Conservation (phyloP, 2,113 vertebrate genomes). For the Hymenochirus boettgeri region DNA sequence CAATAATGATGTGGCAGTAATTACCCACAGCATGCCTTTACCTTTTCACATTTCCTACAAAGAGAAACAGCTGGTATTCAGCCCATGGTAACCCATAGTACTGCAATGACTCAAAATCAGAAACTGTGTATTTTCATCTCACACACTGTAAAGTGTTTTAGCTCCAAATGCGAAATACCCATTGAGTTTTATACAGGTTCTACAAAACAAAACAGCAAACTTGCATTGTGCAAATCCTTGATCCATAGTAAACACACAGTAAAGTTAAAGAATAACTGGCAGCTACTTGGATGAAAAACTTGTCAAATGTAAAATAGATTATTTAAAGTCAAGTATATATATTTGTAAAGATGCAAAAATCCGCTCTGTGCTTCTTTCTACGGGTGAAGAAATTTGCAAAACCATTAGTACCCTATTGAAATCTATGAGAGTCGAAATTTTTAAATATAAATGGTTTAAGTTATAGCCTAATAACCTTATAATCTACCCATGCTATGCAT, state of each 20-base stretch:
- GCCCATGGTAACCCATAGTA: constrained; percentile 28
- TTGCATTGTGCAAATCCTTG: constrained; percentile 18
- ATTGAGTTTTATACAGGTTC: constrained; percentile 23
- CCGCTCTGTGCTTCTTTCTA: too few species aligned
- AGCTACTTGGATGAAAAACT: constrained; percentile 6
- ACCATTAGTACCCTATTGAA: too few species aligned
- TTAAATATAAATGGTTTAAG: too few species aligned
- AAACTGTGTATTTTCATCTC: constrained; percentile 32
- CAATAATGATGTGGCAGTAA: constrained; percentile 38
- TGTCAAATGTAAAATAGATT: constrained; percentile 8
- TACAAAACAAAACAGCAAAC: constrained; percentile 19
- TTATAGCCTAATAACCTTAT: too few species aligned
- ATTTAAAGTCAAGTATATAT: not conserved
- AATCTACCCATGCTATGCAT: too few species aligned
- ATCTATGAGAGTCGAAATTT: too few species aligned
- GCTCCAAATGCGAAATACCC: constrained; percentile 15
- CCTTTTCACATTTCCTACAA: constrained; percentile 20
- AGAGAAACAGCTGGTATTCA: constrained; percentile 34
- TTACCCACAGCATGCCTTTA: constrained; percentile 35
- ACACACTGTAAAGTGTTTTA: constrained; percentile 34
- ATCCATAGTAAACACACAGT: constrained; percentile 22
- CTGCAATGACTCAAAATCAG: constrained; percentile 28
- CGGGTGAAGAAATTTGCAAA: too few species aligned
- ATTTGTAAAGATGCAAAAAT: too few species aligned
- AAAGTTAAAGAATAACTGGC: constrained; percentile 1